phyloP scores from a whole-genome alignment of 2,797 vertebrate species.

The Gallinago stenura region DNA sequence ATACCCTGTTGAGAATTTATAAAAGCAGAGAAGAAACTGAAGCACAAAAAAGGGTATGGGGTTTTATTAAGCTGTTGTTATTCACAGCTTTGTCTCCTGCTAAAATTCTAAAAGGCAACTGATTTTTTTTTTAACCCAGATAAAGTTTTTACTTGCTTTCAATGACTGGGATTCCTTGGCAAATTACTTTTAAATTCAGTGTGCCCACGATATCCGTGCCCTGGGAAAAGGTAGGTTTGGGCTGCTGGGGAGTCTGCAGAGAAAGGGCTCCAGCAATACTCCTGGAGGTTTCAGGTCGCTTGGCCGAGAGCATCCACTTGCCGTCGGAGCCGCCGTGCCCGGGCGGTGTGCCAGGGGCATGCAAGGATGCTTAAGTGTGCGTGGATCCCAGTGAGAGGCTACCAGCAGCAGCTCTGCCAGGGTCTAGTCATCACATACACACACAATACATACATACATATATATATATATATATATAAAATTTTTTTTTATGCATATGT shows the following conservation, averaged over 20 bases:
- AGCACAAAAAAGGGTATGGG: neutral
- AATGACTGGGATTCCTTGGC: neutral
- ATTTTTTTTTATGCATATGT: neutral
- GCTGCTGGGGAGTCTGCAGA: neutral
- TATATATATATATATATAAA: neutral
- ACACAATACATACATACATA: no score
- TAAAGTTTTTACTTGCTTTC: neutral
- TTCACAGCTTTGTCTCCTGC: neutral
- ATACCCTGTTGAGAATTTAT: neutral
- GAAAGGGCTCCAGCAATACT: neutral
- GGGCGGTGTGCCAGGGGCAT: neutral
- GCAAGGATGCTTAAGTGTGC: neutral
- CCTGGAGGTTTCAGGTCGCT: neutral
- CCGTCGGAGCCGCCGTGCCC: fast-evolving
- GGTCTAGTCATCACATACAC: neutral
- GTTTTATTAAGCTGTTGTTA: neutral
- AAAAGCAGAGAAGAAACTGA: neutral
- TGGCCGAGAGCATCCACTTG: neutral
- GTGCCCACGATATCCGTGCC: neutral
- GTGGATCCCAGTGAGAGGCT: neutral
- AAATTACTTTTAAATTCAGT: neutral
- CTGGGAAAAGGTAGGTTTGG: neutral
- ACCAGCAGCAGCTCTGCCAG: neutral
- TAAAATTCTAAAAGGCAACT: neutral
- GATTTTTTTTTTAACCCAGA: neutral